Conservation (phyloP, 1,140 invertebrate species). For the Bicyclus anynana region DNA sequence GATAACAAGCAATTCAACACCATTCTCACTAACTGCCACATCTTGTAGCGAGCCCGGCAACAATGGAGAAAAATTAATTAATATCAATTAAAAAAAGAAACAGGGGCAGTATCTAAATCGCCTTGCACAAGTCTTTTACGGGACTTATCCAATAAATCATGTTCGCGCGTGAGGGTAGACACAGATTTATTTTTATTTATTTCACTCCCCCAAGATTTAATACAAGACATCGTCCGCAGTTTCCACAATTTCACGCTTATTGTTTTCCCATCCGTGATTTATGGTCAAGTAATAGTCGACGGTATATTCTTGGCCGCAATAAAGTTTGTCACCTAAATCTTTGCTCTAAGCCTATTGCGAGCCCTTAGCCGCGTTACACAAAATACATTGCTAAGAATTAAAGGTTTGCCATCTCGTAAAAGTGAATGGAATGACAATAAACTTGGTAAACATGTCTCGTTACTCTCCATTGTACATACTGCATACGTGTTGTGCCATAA, state of each 20-base stretch:
- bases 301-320: slow-evolving; percentile 70
- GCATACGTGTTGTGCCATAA: background rate
- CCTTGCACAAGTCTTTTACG: slow-evolving; percentile 34
- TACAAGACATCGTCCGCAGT: slow-evolving; percentile 67
- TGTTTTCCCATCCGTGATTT: slow-evolving; percentile 77
- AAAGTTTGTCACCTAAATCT: slow-evolving; percentile 75
- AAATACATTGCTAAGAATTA: slow-evolving; percentile 19
- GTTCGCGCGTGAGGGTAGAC: slow-evolving; percentile 56
- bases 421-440: background rate
- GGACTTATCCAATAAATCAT: slow-evolving; percentile 68
- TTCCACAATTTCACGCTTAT: slow-evolving; percentile 77
- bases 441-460: background rate
- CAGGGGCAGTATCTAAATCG: slow-evolving; percentile 31
- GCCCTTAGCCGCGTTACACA: slow-evolving; percentile 30
- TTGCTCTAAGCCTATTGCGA: slow-evolving; percentile 60
- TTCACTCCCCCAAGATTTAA: slow-evolving; percentile 73
- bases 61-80: slow-evolving; percentile 36
- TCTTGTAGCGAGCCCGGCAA: background rate
- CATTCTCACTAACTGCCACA: background rate
- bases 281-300: slow-evolving; percentile 68
- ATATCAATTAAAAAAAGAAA: slow-evolving; percentile 44
- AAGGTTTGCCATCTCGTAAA: background rate
- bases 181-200: slow-evolving; percentile 75
- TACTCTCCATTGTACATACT: background rate
- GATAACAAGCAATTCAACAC: too few species aligned